Percentiles rank a stretch among this genome's conserved stretches.
Evolutionary conservation across 2,888 invertebrate species (phyloP).

Genomic region (Polymixis lichenea): DNA sequence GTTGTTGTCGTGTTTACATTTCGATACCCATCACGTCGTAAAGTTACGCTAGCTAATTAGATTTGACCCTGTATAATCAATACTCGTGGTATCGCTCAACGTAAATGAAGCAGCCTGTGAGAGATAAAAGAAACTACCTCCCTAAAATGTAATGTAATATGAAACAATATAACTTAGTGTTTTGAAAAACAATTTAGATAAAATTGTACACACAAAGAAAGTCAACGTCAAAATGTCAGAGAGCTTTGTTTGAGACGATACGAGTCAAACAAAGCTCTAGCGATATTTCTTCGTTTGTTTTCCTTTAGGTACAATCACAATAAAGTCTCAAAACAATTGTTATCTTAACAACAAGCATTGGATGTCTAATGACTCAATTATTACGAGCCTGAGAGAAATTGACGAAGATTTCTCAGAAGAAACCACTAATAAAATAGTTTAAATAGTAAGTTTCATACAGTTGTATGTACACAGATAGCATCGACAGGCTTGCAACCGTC

Average conservation of each 20-base stretch:
- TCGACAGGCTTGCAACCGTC: constrained; percentile 70
- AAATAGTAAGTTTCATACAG: constrained; percentile 52
- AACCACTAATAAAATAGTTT: constrained; percentile 31
- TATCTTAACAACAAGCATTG: constrained; percentile 43
- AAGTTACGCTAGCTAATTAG: no score
- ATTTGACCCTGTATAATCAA: background rate
- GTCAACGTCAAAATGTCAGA: constrained; percentile 40
- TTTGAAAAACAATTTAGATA: constrained; percentile 56
- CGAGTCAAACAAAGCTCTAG: constrained; percentile 39
- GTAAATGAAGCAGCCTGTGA: constrained; percentile 1
- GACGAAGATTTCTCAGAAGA: constrained; percentile 22
- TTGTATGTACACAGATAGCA: constrained; percentile 60
- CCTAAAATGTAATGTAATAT: background rate
- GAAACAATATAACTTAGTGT: constrained; percentile 20
- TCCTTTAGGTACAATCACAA: constrained; percentile 16
- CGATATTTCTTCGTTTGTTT: constrained; percentile 56
- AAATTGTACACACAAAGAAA: constrained; percentile 45
- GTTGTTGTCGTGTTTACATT: no score
- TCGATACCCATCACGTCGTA: no score
- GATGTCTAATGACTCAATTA: constrained; percentile 44
- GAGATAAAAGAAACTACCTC: constrained; percentile 15
- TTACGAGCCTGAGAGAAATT: constrained; percentile 15
- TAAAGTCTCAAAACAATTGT: constrained; percentile 45
- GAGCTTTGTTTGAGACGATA: constrained; percentile 35
- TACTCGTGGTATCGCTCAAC: background rate